phyloP scores from a whole-genome alignment of 2,113 vertebrate genomes.

The Microtus ochrogaster region DNA sequence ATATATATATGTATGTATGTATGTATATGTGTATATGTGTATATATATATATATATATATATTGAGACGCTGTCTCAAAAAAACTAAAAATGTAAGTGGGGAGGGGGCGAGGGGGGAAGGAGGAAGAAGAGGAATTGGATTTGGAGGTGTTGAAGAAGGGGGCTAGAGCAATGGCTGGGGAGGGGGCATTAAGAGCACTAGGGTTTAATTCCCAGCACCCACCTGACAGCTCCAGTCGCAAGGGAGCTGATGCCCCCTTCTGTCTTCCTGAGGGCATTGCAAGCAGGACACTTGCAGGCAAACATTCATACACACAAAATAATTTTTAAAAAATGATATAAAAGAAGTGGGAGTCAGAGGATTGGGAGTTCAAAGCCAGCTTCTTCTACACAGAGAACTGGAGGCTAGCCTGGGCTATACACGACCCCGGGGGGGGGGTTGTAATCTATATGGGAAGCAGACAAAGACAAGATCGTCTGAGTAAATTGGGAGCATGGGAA shows the following conservation, averaged over 20 bases:
- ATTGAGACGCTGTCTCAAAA: background rate
- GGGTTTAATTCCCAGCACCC: background rate
- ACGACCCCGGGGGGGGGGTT: too few species aligned
- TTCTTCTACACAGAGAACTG: background rate
- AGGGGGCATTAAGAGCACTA: background rate
- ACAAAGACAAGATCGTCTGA: too few species aligned
- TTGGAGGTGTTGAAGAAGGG: too few species aligned
- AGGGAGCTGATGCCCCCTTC: background rate
- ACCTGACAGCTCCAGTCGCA: background rate
- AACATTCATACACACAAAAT: background rate
- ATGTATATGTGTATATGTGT: background rate
- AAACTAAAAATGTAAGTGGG: background rate
- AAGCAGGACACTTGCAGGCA: background rate
- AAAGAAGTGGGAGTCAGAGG: too few species aligned
- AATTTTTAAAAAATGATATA: background rate
- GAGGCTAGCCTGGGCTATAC: background rate
- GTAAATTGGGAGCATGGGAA: too few species aligned
- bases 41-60: too few species aligned
- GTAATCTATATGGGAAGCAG: too few species aligned
- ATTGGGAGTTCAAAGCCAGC: background rate
- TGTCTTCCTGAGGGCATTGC: background rate
- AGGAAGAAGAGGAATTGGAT: background rate
- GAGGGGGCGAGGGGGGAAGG: accelerated
- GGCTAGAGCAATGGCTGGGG: too few species aligned
- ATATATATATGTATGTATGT: background rate